phyloP scores from a whole-genome alignment of 2,888 invertebrate species.

The Panorpa germanica region DNA sequence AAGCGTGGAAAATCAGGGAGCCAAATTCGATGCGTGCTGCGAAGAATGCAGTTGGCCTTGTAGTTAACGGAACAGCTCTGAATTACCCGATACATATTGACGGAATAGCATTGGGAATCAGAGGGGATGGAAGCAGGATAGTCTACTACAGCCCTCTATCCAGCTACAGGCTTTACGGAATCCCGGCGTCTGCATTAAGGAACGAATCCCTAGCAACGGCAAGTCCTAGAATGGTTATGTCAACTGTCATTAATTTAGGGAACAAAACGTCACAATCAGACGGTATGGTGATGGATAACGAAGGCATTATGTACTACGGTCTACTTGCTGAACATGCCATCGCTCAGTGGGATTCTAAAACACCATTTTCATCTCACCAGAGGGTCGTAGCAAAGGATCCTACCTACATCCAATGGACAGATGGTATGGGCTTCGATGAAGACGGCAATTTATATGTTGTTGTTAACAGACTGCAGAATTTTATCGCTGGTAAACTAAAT shows the following conservation, averaged over 20 bases:
- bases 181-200: slow-evolving; percentile 38
- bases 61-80: slow-evolving; percentile 35
- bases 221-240: slow-evolving; percentile 22
- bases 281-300: slow-evolving; percentile 56
- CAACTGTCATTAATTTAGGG: slow-evolving; percentile 37
- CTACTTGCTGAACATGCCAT: slow-evolving; percentile 47
- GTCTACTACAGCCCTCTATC: slow-evolving; percentile 52
- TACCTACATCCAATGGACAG: slow-evolving; percentile 52
- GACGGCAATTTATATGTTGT: slow-evolving; percentile 44
- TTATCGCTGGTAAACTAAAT: slow-evolving; percentile 38
- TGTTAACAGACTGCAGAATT: slow-evolving; percentile 47
- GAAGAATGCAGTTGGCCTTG: slow-evolving; percentile 34
- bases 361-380: slow-evolving; percentile 35
- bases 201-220: slow-evolving; percentile 27
- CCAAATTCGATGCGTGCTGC: slow-evolving; percentile 40
- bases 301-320: slow-evolving; percentile 48
- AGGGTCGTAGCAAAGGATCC: slow-evolving; percentile 45
- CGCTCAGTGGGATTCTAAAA: slow-evolving; percentile 46
- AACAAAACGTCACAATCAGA: slow-evolving; percentile 46
- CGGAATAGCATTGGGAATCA: slow-evolving; percentile 45
- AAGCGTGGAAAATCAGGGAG: slow-evolving; percentile 52
- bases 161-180: slow-evolving; percentile 43
- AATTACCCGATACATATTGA: slow-evolving; percentile 41
- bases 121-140: slow-evolving; percentile 25
- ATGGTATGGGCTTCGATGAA: slow-evolving; percentile 38